Conservation (phyloP, 1,140 invertebrate species). For the Tribolium madens region DNA sequence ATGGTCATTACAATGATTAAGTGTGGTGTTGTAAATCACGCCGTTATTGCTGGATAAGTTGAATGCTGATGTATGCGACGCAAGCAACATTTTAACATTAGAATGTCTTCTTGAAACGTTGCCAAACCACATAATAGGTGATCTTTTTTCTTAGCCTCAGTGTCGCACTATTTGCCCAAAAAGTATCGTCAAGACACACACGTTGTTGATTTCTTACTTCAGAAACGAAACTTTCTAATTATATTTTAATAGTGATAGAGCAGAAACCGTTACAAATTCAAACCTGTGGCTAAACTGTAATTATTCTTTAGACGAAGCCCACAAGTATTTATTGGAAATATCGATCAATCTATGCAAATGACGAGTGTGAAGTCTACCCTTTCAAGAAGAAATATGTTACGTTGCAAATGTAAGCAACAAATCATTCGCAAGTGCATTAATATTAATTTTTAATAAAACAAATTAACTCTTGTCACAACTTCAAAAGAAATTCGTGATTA, state of each 20-base stretch:
- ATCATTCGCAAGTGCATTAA: slow-evolving; percentile 17
- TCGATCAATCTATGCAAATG: slow-evolving; percentile 16
- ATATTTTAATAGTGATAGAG: not conserved
- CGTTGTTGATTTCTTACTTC: not conserved
- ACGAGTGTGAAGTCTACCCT: not conserved
- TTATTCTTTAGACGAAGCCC: slow-evolving; percentile 5
- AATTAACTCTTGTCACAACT: not conserved
- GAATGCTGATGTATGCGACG: slow-evolving; percentile 34
- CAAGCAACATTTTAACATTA: slow-evolving; percentile 37
- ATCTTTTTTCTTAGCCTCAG: slow-evolving; percentile 8
- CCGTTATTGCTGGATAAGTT: slow-evolving; percentile 45
- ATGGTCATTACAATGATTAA: slow-evolving; percentile 53
- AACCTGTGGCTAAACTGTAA: slow-evolving; percentile 10
- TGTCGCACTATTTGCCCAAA: not conserved
- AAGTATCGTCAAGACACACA: not conserved
- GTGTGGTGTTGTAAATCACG: slow-evolving; percentile 49
- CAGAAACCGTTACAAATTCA: not conserved
- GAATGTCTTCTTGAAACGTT: slow-evolving; percentile 44
- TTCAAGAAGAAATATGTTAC: not conserved
- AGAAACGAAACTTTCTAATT: not conserved
- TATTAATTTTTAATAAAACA: slow-evolving; percentile 9
- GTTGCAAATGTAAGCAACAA: not conserved
- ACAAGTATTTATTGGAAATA: not conserved
- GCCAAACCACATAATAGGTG: slow-evolving; percentile 40
- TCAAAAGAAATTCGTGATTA: not conserved